These are phyloP conservation scores for Platycheirus rosarum DNA, from an alignment of 2,888 invertebrate species.

Conservation along the genomic window DNA sequence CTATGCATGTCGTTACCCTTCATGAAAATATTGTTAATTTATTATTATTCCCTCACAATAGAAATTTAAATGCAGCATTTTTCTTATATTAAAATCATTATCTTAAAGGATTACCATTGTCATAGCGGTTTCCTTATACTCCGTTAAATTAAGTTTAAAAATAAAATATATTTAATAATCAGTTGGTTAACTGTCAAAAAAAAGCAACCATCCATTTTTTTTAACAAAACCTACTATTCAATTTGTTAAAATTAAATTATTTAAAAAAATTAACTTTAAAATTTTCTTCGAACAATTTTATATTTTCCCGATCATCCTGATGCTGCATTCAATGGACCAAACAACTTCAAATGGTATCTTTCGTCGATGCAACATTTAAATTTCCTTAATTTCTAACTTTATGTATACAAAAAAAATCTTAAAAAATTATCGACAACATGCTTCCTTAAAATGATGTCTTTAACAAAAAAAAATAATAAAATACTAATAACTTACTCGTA, in stretches of 20 bases:
- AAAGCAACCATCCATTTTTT: too few relatives aligned
- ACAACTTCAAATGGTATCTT: conserved; percentile 58
- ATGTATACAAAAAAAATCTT: not conserved
- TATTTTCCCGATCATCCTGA: conserved; percentile 61
- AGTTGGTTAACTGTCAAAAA: conserved; percentile 27
- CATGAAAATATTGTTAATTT: not conserved
- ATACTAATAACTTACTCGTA: conserved; percentile 79
- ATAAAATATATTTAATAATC: not conserved
- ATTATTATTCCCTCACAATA: conserved; percentile 51
- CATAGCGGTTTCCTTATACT: conserved; percentile 77
- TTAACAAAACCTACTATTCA: too few relatives aligned
- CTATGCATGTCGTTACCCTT: conserved; percentile 14
- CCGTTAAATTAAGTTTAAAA: conserved; percentile 15
- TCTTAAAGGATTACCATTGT: conserved; percentile 81
- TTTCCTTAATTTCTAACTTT: too few relatives aligned
- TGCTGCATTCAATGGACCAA: conserved; percentile 63
- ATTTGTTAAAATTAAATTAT: conserved; percentile 30
- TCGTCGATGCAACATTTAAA: conserved; percentile 36
- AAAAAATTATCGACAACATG: conserved; percentile 2
- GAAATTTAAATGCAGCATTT: not conserved
- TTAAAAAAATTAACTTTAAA: conserved; percentile 46
- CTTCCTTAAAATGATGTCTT: conserved; percentile 22
- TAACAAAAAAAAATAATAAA: conserved; percentile 44
- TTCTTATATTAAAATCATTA: not conserved
- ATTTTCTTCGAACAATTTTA: conserved; percentile 67